Percentiles rank a stretch among this genome's conserved stretches.
phyloP scores from a whole-genome alignment of 2,113 vertebrate species.

The Myxocyprinus asiaticus region DNA sequence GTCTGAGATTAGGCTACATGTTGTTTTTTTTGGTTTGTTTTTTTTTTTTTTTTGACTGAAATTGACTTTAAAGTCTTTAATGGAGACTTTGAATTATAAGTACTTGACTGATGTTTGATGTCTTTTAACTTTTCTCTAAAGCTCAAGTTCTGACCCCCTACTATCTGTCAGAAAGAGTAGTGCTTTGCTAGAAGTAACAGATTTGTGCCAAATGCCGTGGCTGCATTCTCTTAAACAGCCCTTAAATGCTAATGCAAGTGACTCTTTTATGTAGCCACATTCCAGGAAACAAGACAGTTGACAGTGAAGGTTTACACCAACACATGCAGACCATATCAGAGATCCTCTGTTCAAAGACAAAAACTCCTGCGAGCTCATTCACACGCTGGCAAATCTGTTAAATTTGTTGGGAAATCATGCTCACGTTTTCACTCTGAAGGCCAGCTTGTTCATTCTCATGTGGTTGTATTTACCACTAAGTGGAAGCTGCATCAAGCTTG shows the following conservation, averaged over 20 bases:
- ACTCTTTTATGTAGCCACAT: slow-evolving; percentile 35
- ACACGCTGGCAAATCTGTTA: slow-evolving; percentile 16
- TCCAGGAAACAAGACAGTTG: slow-evolving; percentile 6
- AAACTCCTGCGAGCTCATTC: neutral
- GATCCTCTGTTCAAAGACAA: slow-evolving; percentile 1
- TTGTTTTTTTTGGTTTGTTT: too few relatives aligned
- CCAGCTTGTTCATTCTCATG: slow-evolving; percentile 19
- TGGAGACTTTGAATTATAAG: neutral
- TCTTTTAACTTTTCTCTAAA: slow-evolving; percentile 40
- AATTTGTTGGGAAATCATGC: slow-evolving; percentile 1
- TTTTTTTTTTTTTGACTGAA: too few relatives aligned
- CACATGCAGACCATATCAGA: neutral
- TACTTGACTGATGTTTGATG: neutral
- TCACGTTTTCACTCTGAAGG: slow-evolving; percentile 24
- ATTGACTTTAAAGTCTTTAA: too few relatives aligned
- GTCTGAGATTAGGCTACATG: neutral
- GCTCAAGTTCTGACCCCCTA: neutral
- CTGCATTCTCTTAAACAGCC: slow-evolving; percentile 60
- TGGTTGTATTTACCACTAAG: slow-evolving; percentile 32
- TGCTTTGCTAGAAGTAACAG: slow-evolving; percentile 67
- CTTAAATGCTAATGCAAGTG: slow-evolving; percentile 55
- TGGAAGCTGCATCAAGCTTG: slow-evolving; percentile 20
- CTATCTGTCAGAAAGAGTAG: slow-evolving; percentile 27
- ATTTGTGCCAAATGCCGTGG: slow-evolving; percentile 63
- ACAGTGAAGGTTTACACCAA: neutral